Evolutionary conservation across 2,888 invertebrate genomes (phyloP).

Genomic region (Beris morrisii): DNA sequence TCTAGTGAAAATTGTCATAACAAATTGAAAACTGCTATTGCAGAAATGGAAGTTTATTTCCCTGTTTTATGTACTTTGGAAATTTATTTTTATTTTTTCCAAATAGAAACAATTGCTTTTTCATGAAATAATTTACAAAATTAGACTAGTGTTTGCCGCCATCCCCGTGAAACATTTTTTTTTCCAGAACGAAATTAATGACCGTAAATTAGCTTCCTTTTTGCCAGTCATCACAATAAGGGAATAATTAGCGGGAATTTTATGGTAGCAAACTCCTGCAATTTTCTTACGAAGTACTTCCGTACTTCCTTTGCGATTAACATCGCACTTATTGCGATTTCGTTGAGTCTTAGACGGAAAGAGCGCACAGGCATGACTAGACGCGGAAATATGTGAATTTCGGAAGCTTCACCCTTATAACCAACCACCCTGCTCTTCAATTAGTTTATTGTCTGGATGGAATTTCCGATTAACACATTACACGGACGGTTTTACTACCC

Average conservation of each 20-base stretch:
- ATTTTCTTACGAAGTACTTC: background rate
- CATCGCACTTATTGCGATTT: constrained; percentile 11
- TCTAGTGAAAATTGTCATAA: background rate
- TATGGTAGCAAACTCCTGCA: background rate
- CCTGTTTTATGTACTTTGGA: no score
- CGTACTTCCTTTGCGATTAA: constrained; percentile 3
- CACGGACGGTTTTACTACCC: constrained; percentile 20
- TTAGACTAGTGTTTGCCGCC: background rate
- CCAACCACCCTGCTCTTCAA: constrained; percentile 12
- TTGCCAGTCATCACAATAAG: constrained; percentile 2
- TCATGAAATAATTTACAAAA: no score
- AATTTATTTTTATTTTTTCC: no score
- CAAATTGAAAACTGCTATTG: background rate
- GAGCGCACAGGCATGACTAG: no score
- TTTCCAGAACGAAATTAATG: constrained; percentile 12
- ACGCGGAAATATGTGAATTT: background rate
- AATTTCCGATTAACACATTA: constrained; percentile 32
- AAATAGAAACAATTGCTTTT: no score
- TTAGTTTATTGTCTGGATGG: constrained; percentile 30
- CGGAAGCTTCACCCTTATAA: background rate
- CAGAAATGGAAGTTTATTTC: no score
- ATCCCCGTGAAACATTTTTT: background rate
- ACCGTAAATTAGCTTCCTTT: constrained; percentile 15
- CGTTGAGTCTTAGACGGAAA: no score
- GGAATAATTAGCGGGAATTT: constrained; percentile 1